Evolutionary conservation across 2,797 vertebrate genomes (phyloP), one percentile per base, ranked within the genome.

Genomic region (Pampus argenteus): DNA sequence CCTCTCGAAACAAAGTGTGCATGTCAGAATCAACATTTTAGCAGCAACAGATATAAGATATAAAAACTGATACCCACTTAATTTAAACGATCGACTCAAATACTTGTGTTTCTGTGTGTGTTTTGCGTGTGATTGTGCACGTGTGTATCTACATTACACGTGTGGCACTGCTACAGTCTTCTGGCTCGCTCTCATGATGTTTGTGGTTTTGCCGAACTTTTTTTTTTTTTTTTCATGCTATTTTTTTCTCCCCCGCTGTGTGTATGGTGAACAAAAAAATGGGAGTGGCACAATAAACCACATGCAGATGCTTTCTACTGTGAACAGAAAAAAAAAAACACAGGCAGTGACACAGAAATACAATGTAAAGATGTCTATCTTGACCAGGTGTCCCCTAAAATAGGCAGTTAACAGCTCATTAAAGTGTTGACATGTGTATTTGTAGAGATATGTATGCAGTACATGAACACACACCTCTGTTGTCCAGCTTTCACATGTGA

Each of bases 291-390:
- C 62, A 51, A 44, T 49, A 76, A 88, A 89, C 78, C 84, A 59
- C 76, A 81, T 57, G 52, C 84, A 87, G 81, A 83, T 87, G 83
- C 80, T 80, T 84, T 87, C 66, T 71, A 67, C 49, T 65, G 67
- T 73, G 59, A 64, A 83, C n/a, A n/a, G n/a, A 84, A 78, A 56
- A 63, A 15, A 38, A 11, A 40, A 15, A 40, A 40, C 2, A n/a
- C 64, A 59, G 63, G 56, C 56, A 44, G 23, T 3, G n/a, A 65
- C 38, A 51, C 26, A 40, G 47, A 77, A 55, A 65, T 50, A 36
- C 28, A 70, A 72, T 9, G 18, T 40, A 49, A 66, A 82, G 74
- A 84, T 84, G 74, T 56, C 26, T 81, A 78, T 73, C 74, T 80
- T 23, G 15, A 45, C 65, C 45, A 25, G 51, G 38, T 66, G 50